Evolutionary conservation across 2,113 vertebrate genomes (phyloP).

Genomic region (Elgaria multicarinata): DNA sequence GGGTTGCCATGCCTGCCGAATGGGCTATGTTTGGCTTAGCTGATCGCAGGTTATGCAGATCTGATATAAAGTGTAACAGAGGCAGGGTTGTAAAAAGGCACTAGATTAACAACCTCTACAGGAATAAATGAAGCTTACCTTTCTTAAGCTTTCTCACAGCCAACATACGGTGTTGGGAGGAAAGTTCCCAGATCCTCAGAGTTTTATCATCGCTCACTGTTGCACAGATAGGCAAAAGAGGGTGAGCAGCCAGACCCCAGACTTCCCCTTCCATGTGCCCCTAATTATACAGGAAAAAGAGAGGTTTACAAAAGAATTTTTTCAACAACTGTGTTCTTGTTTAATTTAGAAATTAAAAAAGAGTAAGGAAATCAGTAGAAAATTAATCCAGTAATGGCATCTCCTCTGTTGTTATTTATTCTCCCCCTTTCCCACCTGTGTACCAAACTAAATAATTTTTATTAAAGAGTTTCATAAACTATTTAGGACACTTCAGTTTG

Average conservation of each 20-base stretch:
- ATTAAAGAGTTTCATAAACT: neutral
- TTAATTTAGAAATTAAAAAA: neutral
- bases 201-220: conserved; percentile 97
- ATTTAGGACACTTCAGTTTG: neutral
- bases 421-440: neutral
- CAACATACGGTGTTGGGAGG: conserved; percentile 95
- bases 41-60: neutral
- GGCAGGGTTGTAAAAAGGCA: neutral
- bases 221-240: conserved; percentile 93
- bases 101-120: neutral
- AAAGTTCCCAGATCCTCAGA: conserved; percentile 96
- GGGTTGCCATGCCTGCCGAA: too few relatives aligned
- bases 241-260: conserved; percentile 95
- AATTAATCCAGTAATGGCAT: neutral
- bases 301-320: neutral
- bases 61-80: neutral
- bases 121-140: conserved; percentile 74
- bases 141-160: conserved; percentile 98
- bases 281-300: conserved; percentile 70
- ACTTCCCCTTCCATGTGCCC: conserved; percentile 98
- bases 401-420: neutral
- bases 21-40: neutral
- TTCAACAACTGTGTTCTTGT: neutral
- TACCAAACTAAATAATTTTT: neutral
- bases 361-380: too few relatives aligned